Evolutionary conservation across 1,140 invertebrate species (phyloP).

Genomic region (Babylonia areolata): DNA sequence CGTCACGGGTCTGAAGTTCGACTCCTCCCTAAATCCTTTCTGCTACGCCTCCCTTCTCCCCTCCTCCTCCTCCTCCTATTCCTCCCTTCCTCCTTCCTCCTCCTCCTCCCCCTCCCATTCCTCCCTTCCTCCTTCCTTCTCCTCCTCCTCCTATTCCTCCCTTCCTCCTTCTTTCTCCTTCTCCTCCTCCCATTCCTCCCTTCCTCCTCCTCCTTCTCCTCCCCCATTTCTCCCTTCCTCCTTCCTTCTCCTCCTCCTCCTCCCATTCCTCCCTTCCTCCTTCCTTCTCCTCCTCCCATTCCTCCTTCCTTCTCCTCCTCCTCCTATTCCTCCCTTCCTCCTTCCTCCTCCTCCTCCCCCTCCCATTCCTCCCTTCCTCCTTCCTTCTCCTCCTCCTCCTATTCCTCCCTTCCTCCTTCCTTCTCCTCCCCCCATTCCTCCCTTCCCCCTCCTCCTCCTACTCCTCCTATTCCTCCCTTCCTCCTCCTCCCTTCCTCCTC

Average conservation of each 20-base stretch:
- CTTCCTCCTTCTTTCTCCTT: neutral
- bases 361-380: no score
- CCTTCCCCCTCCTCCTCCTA: neutral
- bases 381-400: neutral
- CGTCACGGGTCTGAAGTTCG: no score
- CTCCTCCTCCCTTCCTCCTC: neutral
- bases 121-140: neutral
- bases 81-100: neutral
- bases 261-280: neutral
- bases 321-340: neutral
- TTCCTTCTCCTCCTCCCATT: neutral
- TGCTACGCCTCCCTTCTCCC: no score
- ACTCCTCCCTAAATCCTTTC: no score
- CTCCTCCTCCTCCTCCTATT: neutral
- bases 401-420: no score
- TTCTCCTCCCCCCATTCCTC: no score
- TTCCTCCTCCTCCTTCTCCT: neutral
- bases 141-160: slow-evolving; percentile 7
- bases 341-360: neutral
- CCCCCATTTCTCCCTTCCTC: neutral
- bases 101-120: neutral
- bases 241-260: neutral
- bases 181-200: neutral
- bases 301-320: neutral
- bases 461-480: neutral